Evolutionary conservation across 2,797 vertebrate species (phyloP).

Genomic region (Amblyraja radiata): DNA sequence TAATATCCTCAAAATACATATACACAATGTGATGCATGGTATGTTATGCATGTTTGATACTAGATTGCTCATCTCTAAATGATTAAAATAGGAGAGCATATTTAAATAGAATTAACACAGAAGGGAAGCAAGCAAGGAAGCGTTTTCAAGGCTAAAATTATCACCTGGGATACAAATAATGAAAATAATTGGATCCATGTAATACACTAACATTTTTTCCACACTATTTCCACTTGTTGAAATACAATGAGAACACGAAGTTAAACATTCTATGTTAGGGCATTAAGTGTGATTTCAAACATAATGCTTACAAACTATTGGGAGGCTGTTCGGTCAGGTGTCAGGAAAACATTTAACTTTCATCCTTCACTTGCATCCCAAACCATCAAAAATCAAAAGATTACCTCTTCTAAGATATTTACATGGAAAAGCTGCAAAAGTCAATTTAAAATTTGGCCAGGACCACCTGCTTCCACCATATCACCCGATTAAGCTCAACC

Average conservation of each 20-base stretch:
- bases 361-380: too few relatives aligned
- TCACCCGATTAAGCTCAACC: background rate
- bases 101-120: slow-evolving; percentile 4
- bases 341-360: too few relatives aligned
- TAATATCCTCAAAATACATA: background rate
- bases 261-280: background rate
- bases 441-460: background rate
- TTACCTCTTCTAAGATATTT: background rate
- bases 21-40: background rate
- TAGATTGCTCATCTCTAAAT: background rate
- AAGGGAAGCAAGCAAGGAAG: background rate
- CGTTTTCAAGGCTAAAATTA: background rate
- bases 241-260: background rate
- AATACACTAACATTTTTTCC: too few relatives aligned
- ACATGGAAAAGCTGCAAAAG: background rate
- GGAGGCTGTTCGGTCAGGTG: too few relatives aligned
- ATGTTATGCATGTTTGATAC: background rate
- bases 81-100: background rate
- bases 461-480: background rate
- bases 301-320: background rate
- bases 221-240: too few relatives aligned
- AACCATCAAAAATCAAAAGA: background rate
- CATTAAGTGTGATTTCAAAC: background rate
- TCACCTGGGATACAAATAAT: background rate
- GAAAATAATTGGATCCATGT: background rate